Evolutionary conservation across 1,140 invertebrate species (phyloP), one percentile per base, ranked within the genome.

Genomic region (Aculops lycopersici): DNA sequence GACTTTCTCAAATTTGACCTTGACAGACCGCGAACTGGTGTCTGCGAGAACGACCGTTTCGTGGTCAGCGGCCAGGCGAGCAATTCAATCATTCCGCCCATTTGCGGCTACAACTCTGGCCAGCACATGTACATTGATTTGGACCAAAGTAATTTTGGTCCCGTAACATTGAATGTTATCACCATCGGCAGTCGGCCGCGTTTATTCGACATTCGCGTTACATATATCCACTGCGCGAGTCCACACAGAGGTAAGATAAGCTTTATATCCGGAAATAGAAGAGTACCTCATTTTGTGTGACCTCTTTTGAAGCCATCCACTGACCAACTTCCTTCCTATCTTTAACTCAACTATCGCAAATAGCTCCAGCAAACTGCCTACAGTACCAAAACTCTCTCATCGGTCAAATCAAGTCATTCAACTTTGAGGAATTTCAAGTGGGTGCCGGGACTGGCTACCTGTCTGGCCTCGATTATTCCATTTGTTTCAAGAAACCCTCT

Each of bases 41-140:
- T 36, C 12, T 49, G 47, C 19, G 40, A 45, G 12, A 41, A 19
- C 4, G 47, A 49, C 38, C 1, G 39, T n/a, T 41, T 49, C 20
- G 21, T 38, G 0, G 41, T 47, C 3, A 47, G 24, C 24, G 47
- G 47, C 12, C 68, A 71, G 49, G 70, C 72, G 51, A 49, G 60
- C 0, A 73, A 73, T 47, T 65, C 61, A 41, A 50, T 64, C 4
- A 57, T 74, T 18, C 73, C 72, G 1, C 58, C 65, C 8, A 52
- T 76, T 16, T 76, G 73, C 53, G 73, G 73, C 18, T 63, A 68
- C 21, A 74, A 74, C 47, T 67, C 64, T 3, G 72, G 71, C 2
- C 70, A 72, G 53, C 72, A 74, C 50, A 54, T 73, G 21, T 73
- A 72, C 47, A 54, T 74, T 2, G 69, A 74, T 53, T 41, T 48